A percentile compares a stretch with the other conserved stretches of the same genome.
phyloP scores from a whole-genome alignment of 2,797 vertebrate species.

The Ctenochaetus hawaiiensis region DNA sequence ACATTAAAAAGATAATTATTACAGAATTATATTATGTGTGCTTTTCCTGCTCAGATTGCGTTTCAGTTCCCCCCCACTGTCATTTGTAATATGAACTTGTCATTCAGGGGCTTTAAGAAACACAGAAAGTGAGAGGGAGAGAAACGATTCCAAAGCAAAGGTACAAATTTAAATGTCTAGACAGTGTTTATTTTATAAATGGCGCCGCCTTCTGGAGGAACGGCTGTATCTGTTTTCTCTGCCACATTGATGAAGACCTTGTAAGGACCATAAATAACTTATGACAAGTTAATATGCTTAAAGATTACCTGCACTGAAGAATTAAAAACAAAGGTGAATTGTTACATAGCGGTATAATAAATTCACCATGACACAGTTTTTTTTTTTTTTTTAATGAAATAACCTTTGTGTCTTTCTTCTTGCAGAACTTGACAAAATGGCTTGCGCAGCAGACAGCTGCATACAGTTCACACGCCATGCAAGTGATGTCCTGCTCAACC shows the following conservation, averaged over 20 bases:
- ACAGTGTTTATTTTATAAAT: constrained; percentile 76
- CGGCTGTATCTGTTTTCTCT: background rate
- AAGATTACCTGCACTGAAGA: background rate
- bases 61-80: background rate
- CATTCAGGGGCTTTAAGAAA: constrained; percentile 31
- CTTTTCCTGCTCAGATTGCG: background rate
- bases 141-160: constrained; percentile 24
- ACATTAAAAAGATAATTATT: background rate
- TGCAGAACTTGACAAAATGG: constrained; percentile 90
- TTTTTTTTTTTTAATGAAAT: constrained; percentile 10
- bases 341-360: background rate
- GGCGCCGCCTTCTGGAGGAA: constrained; percentile 79
- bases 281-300: constrained; percentile 4
- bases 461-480: constrained; percentile 99
- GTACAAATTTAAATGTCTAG: constrained; percentile 61
- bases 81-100: constrained; percentile 27
- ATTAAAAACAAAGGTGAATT: background rate
- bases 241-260: constrained; percentile 15
- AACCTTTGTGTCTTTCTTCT: constrained; percentile 26
- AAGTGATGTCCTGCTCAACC: constrained; percentile 97
- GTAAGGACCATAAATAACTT: constrained; percentile 25
- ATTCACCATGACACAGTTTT: fast-evolving
- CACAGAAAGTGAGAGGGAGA: constrained; percentile 33
- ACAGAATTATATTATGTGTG: background rate
- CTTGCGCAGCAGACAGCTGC: constrained; percentile 97